Evolutionary conservation across 2,888 invertebrate species (phyloP).

Genomic region (Keiferia lycopersicella): DNA sequence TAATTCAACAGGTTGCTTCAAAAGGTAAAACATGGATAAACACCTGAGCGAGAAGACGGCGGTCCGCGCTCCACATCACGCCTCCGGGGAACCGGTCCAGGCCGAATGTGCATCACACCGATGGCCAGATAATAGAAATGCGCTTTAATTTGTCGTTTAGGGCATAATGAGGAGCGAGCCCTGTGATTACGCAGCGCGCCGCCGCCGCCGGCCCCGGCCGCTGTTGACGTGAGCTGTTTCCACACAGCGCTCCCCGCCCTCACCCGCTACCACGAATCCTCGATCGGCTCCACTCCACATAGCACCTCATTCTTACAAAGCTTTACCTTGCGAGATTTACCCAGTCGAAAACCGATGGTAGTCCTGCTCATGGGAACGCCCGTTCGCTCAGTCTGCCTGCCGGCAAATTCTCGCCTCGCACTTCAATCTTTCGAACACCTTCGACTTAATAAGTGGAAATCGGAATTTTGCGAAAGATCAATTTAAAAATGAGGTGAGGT

Average conservation of each 20-base stretch:
- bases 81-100: conserved; percentile 60
- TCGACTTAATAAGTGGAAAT: conserved; percentile 61
- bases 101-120: conserved; percentile 62
- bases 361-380: conserved; percentile 57
- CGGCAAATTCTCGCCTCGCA: conserved; percentile 65
- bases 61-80: conserved; percentile 44
- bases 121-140: conserved; percentile 79
- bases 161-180: conserved; percentile 77
- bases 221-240: conserved; percentile 78
- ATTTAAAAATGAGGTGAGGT: conserved; percentile 26
- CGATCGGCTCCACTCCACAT: conserved; percentile 53
- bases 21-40: conserved; percentile 43
- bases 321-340: conserved; percentile 26
- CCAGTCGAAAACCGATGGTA: conserved; percentile 47
- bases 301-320: conserved; percentile 27
- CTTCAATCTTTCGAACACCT: conserved; percentile 50
- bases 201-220: conserved; percentile 75
- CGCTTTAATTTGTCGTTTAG: conserved; percentile 82
- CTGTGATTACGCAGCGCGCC: conserved; percentile 82
- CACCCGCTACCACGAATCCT: conserved; percentile 48
- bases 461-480: conserved; percentile 46
- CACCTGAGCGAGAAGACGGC: conserved; percentile 48
- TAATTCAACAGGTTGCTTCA: conserved; percentile 51
- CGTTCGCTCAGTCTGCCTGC: conserved; percentile 48
- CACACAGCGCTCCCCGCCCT: conserved; percentile 52